Evolutionary conservation across 2,113 vertebrate genomes (phyloP), one percentile per base, ranked within the genome.

Genomic region (Phylloscopus trochiloides): DNA sequence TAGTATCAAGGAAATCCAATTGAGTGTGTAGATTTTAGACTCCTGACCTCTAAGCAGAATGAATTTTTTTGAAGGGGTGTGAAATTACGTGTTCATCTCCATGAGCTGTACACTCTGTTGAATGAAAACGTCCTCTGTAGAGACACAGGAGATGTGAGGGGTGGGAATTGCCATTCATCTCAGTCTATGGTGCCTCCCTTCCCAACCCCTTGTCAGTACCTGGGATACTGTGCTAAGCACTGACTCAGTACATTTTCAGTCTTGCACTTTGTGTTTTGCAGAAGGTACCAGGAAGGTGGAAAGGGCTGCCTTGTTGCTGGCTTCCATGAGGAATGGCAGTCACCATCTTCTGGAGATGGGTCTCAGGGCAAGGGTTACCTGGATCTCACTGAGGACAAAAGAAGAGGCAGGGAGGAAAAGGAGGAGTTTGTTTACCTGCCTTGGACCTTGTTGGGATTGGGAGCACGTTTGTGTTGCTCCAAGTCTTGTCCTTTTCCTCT

Each of bases 1-100:
- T 93, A 93, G 88, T 94, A 96, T 92, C 86, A 91, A 87, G 92
- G 76, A 94, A 89, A 89, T 80, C n/a, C 48, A 84, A 42, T 40
- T 70, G 66, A 70, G 31, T 67, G 40, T 45, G 50, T 91, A 65
- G 76, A 81, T 74, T 97, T 95, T 81, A 67, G 86, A 89, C 68
- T 91, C 48, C 42, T 52, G 38, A 89, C 57, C 75, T 94, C 82
- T 84, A 77, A 81, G 29, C 31, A 84, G 55, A 92, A 89, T 50
- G 65, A 62, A 14, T 86, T 91, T 86, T 93, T 94, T 80, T 88
- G 2, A 81, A 88, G 34, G 54, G 34, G 13, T 59, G 36, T 77
- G 68, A 83, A 78, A 59, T 87, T 52, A 72, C 48, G 40, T 89
- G 40, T 59, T 95, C 48, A 48, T 72, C 73, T 86, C 40, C 36